Base-by-base conservation (phyloP, 2,797 vertebrate genomes). In the Malacoraja senta region DNA sequence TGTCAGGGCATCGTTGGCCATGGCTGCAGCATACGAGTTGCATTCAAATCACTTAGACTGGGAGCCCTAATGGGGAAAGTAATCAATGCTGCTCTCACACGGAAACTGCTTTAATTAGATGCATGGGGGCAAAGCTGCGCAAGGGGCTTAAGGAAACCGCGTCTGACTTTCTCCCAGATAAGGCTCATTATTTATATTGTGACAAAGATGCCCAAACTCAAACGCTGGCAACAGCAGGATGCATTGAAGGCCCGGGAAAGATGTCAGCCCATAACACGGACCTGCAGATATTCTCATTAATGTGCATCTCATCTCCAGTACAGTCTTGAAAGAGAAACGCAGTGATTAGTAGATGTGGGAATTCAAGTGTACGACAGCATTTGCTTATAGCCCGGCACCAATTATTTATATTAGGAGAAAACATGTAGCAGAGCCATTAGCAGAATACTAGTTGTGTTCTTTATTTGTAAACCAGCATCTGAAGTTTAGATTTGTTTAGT, bases 1-100 rank as follows among this genome's bases (percentile, higher is more conserved):
- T 95, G 93, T 95, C 94, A 96, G 93, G 93, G 93, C 86, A 93
- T 93, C 94, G 95, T 95, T 95, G 94, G 93, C 94, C 93, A 94
- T 94, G 93, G 93, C 92, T 93, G 93, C 93, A 93, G 93, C 93
- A 93, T 94, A 29, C 84, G 78, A 93, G 94, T 94, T 94, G 94
- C 93, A 93, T 53, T 93, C 94, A 94, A 93, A 19, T 94, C 93
- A 77, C 93, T 95, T 93, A 93, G 93, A 44, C 24, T 12, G 44
- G 86, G 29, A 79, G n/a, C 32, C 32, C 29, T 32, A 29, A 68
- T 32, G 80, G 35, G 71, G 29, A 88, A 77, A 74, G 8, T 32
- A 77, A 84, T 61, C 93, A 72, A 77, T 90, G 44, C 8, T 65
- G 10, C 68, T 58, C 65, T 71, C 35, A 86, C 61, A 93, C 29